Conservation (phyloP, 2,888 invertebrate genomes). For the Heliconius cydno region DNA sequence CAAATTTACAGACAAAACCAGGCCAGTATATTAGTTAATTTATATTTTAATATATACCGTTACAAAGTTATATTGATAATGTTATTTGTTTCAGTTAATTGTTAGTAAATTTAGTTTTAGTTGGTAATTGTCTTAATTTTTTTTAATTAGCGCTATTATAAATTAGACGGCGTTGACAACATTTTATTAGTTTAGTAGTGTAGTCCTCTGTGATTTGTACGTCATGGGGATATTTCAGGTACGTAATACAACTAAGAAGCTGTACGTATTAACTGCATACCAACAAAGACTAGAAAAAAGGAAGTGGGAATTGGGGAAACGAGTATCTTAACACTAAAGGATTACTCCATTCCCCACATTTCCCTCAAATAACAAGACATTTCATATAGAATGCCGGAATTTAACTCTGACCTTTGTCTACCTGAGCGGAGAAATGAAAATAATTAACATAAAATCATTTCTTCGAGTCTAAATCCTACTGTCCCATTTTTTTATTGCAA, state of each 20-base stretch:
- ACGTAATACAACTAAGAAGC: not conserved
- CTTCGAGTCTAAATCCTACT: too few relatives aligned
- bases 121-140: conserved; percentile 3
- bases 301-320: not conserved
- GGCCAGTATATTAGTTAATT: not conserved
- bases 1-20: not conserved
- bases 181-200: conserved; percentile 20
- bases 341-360: not conserved
- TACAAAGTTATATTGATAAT: conserved; percentile 42
- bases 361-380: not conserved
- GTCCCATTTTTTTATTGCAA: too few relatives aligned
- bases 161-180: conserved; percentile 28
- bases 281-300: not conserved
- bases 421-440: too few relatives aligned
- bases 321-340: not conserved
- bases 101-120: conserved; percentile 19
- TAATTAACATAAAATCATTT: too few relatives aligned
- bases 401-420: too few relatives aligned
- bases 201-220: conserved; percentile 18
- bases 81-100: conserved; percentile 50
- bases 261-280: not conserved
- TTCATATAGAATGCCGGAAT: not conserved
- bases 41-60: conserved; percentile 28
- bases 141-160: conserved; percentile 40
- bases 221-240: conserved; percentile 39